Percentiles rank a stretch among this genome's conserved stretches.
These are phyloP conservation scores for Lasioglossum baleicum DNA, from an alignment of 1,140 invertebrate species.

Conservation along the genomic window DNA sequence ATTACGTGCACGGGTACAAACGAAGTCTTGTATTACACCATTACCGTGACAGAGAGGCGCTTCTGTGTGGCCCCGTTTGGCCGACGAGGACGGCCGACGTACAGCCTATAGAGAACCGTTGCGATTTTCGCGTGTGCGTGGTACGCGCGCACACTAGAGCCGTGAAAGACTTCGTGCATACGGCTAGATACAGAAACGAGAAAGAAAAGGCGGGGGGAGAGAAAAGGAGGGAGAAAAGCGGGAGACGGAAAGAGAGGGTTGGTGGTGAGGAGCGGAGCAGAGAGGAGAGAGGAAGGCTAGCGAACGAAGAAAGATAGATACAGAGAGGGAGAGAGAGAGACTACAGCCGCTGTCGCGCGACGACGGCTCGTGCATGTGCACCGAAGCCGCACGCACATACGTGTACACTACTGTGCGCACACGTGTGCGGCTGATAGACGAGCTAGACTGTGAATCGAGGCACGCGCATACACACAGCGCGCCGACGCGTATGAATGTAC, in stretches of 20 bases:
- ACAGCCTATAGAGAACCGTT: conserved; percentile 22
- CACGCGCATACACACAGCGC: conserved; percentile 16
- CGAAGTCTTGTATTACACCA: conserved; percentile 59
- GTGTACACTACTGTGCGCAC: conserved; percentile 7
- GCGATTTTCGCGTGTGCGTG: conserved; percentile 7
- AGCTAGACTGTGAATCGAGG: conserved; percentile 7
- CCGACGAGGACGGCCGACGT: conserved; percentile 27
- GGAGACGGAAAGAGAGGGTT: background rate
- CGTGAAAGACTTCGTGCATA: background rate
- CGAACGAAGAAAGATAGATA: background rate
- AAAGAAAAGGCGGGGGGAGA: conserved; percentile 14
- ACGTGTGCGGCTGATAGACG: background rate
- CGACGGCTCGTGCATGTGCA: conserved; percentile 56
- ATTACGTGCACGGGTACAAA: conserved; percentile 48
- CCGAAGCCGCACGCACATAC: conserved; percentile 9
- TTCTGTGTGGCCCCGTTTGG: conserved; percentile 34
- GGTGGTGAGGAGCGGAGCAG: too few relatives aligned
- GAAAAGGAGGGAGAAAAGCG: conserved; percentile 3
- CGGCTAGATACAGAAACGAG: conserved; percentile 25
- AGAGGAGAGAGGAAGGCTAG: too few relatives aligned
- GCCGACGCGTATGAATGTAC: conserved; percentile 21
- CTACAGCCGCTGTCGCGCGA: conserved; percentile 48
- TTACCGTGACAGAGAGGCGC: conserved; percentile 57
- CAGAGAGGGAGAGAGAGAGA: conserved; percentile 25
- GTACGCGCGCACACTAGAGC: conserved; percentile 1